Conservation (phyloP, 2,797 vertebrate genomes). For the Taenioides sp. region DNA sequence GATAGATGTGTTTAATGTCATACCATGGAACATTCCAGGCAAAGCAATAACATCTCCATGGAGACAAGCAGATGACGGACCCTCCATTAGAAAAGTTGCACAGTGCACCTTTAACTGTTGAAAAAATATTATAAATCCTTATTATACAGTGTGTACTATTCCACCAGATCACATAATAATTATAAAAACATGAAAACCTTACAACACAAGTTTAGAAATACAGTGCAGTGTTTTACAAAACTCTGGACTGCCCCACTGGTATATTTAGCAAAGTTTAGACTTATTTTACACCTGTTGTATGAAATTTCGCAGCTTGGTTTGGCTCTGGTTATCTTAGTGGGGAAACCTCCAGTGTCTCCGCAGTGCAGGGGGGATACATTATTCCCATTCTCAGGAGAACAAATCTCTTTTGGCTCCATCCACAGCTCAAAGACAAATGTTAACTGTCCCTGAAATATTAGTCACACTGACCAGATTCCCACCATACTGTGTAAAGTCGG, state of each 20-base stretch:
- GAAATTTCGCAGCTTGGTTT: constrained; percentile 60
- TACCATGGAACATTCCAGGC: too few species aligned
- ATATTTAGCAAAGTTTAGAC: not conserved
- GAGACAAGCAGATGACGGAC: too few species aligned
- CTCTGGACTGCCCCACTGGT: not conserved
- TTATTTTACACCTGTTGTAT: constrained; percentile 13
- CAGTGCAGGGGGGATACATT: constrained; percentile 63
- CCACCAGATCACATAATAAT: too few species aligned
- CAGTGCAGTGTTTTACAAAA: not conserved
- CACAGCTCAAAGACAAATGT: constrained; percentile 29
- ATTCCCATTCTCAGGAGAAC: constrained; percentile 49
- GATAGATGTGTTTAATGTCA: too few species aligned
- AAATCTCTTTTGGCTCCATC: constrained; percentile 45
- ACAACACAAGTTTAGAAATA: too few species aligned
- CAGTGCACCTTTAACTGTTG: too few species aligned
- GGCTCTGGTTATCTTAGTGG: constrained; percentile 44
- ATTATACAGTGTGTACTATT: too few species aligned
- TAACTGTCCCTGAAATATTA: constrained; percentile 37
- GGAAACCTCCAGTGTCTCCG: constrained; percentile 56
- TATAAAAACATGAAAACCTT: too few species aligned
- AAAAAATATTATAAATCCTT: too few species aligned
- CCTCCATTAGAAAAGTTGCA: too few species aligned
- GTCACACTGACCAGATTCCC: constrained; percentile 23
- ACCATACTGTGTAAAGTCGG: constrained; percentile 3
- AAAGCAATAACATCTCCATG: too few species aligned